These are phyloP conservation scores for Agrilus cyanescens DNA, from an alignment of 2,888 invertebrate genomes.

Conservation along the genomic window DNA sequence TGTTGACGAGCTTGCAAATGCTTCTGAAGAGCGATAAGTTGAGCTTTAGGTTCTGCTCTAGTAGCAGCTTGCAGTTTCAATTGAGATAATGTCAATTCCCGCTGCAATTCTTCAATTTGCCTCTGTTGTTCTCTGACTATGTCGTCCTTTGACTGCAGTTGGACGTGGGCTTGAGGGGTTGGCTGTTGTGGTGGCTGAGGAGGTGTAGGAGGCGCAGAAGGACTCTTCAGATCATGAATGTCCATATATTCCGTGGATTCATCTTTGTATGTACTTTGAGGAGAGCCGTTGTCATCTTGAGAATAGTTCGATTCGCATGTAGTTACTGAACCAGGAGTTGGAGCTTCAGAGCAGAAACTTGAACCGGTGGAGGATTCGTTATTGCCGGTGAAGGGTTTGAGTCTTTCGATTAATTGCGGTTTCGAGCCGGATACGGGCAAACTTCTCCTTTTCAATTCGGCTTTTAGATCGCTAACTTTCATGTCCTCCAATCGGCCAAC, in stretches of 20 bases:
- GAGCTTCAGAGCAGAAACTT: constrained; percentile 1
- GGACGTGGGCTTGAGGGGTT: background rate
- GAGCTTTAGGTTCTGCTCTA: constrained; percentile 30
- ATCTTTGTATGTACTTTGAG: constrained; percentile 23
- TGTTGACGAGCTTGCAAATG: constrained; percentile 33
- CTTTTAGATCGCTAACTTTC: constrained; percentile 91
- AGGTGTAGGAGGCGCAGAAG: constrained; percentile 22
- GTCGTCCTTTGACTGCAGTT: constrained; percentile 42
- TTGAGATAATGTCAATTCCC: constrained; percentile 67
- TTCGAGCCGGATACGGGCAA: constrained; percentile 94
- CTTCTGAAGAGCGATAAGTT: constrained; percentile 30
- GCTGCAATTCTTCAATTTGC: constrained; percentile 77
- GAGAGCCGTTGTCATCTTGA: constrained; percentile 32
- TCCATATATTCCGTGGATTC: constrained; percentile 32
- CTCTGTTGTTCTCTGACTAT: constrained; percentile 73
- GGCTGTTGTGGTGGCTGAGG: constrained; percentile 11
- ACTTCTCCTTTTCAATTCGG: constrained; percentile 85
- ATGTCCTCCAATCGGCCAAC: constrained; percentile 77
- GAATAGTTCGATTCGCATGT: constrained; percentile 27
- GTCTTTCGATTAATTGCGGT: constrained; percentile 83
- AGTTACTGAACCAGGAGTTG: constrained; percentile 10
- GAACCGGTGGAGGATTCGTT: constrained; percentile 7
- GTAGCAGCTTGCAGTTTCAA: constrained; percentile 58
- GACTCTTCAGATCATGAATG: constrained; percentile 38
- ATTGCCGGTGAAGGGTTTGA: constrained; percentile 56